Conservation (phyloP, 1,140 invertebrate genomes). For the Anthonomus grandis region DNA sequence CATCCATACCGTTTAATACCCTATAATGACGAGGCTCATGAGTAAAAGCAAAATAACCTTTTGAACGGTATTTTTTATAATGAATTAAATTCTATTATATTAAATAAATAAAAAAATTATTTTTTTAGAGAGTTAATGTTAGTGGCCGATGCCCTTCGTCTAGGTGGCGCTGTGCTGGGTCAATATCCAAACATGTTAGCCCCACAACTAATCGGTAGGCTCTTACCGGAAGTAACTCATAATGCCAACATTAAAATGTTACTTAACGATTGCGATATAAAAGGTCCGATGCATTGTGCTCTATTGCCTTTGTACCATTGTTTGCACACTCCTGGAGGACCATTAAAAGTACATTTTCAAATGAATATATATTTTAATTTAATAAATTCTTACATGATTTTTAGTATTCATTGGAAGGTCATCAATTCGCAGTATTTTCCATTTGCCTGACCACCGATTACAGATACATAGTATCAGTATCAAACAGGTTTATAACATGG, state of each 20-base stretch:
- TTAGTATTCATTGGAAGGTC: slow-evolving; percentile 93
- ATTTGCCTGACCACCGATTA: slow-evolving; percentile 89
- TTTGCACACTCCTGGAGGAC: slow-evolving; percentile 94
- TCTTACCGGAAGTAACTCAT: slow-evolving; percentile 85
- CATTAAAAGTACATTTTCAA: slow-evolving; percentile 70
- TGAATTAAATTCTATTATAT: too few relatives aligned
- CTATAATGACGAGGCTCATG: too few relatives aligned
- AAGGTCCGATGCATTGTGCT: slow-evolving; percentile 84
- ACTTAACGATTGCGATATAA: slow-evolving; percentile 83
- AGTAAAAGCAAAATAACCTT: too few relatives aligned
- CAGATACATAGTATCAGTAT: slow-evolving; percentile 93
- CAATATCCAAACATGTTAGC: slow-evolving; percentile 94
- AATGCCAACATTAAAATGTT: slow-evolving; percentile 84
- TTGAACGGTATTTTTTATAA: too few relatives aligned
- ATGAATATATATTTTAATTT: not conserved
- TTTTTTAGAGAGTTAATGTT: slow-evolving; percentile 78
- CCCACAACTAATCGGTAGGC: slow-evolving; percentile 87
- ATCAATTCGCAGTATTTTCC: slow-evolving; percentile 96
- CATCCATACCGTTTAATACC: too few relatives aligned
- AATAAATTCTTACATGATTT: slow-evolving; percentile 30
- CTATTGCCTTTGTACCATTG: slow-evolving; percentile 92
- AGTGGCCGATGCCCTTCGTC: slow-evolving; percentile 88
- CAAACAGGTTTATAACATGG: slow-evolving; percentile 96
- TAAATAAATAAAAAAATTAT: too few relatives aligned
- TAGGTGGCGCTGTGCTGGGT: slow-evolving; percentile 86